Evolutionary conservation across 2,797 vertebrate species (phyloP).

Genomic region (Vultur gryphus): DNA sequence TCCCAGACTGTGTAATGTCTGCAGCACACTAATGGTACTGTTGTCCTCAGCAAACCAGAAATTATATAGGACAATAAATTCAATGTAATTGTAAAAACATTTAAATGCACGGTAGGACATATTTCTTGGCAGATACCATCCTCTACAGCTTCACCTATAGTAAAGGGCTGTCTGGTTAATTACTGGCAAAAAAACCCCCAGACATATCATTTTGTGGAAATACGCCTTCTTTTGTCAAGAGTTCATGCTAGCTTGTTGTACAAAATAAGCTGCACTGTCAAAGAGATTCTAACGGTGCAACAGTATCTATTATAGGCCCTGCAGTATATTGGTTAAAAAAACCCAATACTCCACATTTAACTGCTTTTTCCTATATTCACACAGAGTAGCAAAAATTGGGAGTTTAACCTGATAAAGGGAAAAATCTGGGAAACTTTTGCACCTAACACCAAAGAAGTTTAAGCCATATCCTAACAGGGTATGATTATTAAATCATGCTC

Average conservation of each 20-base stretch:
- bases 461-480: not conserved
- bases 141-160: not conserved
- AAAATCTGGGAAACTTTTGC: not conserved
- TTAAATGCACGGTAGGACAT: not conserved
- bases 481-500: not conserved
- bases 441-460: not conserved
- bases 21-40: not conserved
- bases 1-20: not conserved
- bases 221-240: not conserved
- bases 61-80: not conserved
- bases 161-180: not conserved
- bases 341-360: fast-evolving
- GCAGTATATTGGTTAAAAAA: not conserved
- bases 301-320: not conserved
- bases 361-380: not conserved
- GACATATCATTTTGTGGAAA: not conserved
- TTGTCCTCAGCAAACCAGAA: not conserved
- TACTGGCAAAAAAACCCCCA: not conserved
- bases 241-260: not conserved
- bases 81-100: not conserved
- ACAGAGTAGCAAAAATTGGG: not conserved
- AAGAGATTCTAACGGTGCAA: not conserved
- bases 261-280: not conserved
- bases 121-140: not conserved
- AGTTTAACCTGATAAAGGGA: not conserved